These are phyloP conservation scores for Pitangus sulphuratus DNA, from an alignment of 2,797 vertebrate genomes.

Conservation along the genomic window DNA sequence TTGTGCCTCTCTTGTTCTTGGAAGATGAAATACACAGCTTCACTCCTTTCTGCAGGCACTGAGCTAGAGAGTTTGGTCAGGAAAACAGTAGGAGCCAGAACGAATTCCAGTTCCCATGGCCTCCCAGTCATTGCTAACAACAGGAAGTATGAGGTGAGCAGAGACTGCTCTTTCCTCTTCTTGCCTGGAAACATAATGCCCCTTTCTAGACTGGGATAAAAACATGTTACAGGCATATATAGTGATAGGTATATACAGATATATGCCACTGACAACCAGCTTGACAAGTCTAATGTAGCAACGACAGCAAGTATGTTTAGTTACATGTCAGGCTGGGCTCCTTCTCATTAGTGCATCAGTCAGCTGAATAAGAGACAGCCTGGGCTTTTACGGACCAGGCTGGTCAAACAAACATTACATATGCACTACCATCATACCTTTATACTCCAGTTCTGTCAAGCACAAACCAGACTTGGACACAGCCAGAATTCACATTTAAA, in stretches of 20 bases:
- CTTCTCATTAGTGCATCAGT: not conserved
- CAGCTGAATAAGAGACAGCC: not conserved
- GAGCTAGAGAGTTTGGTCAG: not conserved
- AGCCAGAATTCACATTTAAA: not conserved
- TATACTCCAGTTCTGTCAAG: not conserved
- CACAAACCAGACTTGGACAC: not conserved
- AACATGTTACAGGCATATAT: not conserved
- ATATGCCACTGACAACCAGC: not conserved
- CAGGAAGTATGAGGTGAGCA: not conserved
- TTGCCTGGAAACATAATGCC: not conserved
- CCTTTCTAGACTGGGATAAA: not conserved
- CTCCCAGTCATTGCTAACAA: not conserved
- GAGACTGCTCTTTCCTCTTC: not conserved
- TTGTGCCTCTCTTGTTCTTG: not conserved
- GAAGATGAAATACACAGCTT: not conserved
- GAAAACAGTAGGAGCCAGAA: not conserved
- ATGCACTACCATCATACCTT: not conserved
- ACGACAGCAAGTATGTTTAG: not conserved
- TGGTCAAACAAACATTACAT: not conserved
- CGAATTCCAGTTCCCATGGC: not conserved
- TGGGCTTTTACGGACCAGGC: accelerated
- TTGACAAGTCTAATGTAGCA: not conserved
- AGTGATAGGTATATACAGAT: not conserved
- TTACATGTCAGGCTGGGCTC: not conserved
- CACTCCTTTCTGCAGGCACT: not conserved